Evolutionary conservation across 2,888 invertebrate genomes (phyloP).

Genomic region (Ophonus ardosiacus): DNA sequence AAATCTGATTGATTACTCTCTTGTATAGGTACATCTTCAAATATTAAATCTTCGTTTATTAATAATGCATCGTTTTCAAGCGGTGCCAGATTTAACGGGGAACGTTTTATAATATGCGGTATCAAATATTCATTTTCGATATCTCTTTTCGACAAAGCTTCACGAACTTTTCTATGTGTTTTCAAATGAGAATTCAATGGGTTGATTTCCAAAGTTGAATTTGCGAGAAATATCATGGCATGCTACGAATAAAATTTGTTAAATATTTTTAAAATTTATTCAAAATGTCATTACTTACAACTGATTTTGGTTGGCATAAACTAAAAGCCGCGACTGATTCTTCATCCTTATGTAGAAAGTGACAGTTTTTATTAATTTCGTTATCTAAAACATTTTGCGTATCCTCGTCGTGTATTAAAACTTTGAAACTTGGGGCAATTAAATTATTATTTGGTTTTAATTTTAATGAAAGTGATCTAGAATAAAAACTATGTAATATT

Average conservation of each 20-base stretch:
- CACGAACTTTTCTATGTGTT: conserved; percentile 74
- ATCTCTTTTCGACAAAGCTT: conserved; percentile 72
- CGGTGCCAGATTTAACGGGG: conserved; percentile 74
- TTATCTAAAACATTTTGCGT: conserved; percentile 71
- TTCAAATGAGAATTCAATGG: conserved; percentile 77
- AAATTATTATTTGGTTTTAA: conserved; percentile 81
- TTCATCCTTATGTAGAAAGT: conserved; percentile 81
- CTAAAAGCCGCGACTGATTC: conserved; percentile 82
- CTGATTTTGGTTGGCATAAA: conserved; percentile 80
- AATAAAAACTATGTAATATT: conserved; percentile 63
- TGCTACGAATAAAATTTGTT: conserved; percentile 76
- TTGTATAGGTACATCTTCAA: conserved; percentile 49
- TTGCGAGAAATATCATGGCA: conserved; percentile 83
- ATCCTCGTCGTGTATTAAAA: conserved; percentile 77
- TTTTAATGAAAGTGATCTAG: conserved; percentile 80
- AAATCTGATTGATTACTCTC: conserved; percentile 58
- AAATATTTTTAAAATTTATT: background rate
- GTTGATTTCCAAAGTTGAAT: conserved; percentile 84
- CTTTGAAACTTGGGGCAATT: conserved; percentile 80
- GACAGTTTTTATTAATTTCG: conserved; percentile 77
- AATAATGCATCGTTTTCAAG: conserved; percentile 74
- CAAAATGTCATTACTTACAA: conserved; percentile 77
- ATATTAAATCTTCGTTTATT: conserved; percentile 65
- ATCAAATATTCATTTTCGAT: conserved; percentile 69
- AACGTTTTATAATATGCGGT: conserved; percentile 81